These are phyloP conservation scores for Xylocopa sonorina DNA, from an alignment of 1,140 invertebrate species.

Conservation along the genomic window DNA sequence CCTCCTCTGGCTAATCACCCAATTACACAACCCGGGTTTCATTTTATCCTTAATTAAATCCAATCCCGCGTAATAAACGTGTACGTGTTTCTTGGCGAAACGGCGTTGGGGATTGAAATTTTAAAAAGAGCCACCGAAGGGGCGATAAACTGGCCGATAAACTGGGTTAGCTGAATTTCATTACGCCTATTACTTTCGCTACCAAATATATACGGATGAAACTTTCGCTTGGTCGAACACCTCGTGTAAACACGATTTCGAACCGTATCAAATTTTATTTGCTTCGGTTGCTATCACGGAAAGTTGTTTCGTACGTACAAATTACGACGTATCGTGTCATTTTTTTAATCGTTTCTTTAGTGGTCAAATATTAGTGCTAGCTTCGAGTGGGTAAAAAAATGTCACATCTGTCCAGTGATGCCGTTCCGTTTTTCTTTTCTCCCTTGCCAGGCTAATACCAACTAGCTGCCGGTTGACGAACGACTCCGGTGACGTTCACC, in stretches of 20 bases:
- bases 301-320: too few species aligned
- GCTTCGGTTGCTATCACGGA: too few species aligned
- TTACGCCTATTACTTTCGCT: constrained; percentile 40
- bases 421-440: constrained; percentile 47
- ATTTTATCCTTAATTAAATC: constrained; percentile 80
- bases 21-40: constrained; percentile 73
- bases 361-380: too few species aligned
- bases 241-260: background rate
- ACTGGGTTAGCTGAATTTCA: constrained; percentile 56
- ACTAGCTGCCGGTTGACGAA: constrained; percentile 71
- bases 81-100: constrained; percentile 14
- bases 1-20: constrained; percentile 72
- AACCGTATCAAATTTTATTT: too few species aligned
- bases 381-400: too few species aligned
- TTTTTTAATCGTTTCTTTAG: too few species aligned
- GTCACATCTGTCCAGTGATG: constrained; percentile 47
- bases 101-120: constrained; percentile 31
- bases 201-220: constrained; percentile 6
- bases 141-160: constrained; percentile 31
- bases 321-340: too few species aligned
- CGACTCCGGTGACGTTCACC: constrained; percentile 77
- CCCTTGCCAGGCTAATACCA: constrained; percentile 56
- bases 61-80: constrained; percentile 70
- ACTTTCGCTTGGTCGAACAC: constrained; percentile 2
- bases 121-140: constrained; percentile 36